Percentiles rank a stretch among this genome's conserved stretches.
Conservation (phyloP, 2,113 vertebrate species). For the Ceuthmochares aereus region DNA sequence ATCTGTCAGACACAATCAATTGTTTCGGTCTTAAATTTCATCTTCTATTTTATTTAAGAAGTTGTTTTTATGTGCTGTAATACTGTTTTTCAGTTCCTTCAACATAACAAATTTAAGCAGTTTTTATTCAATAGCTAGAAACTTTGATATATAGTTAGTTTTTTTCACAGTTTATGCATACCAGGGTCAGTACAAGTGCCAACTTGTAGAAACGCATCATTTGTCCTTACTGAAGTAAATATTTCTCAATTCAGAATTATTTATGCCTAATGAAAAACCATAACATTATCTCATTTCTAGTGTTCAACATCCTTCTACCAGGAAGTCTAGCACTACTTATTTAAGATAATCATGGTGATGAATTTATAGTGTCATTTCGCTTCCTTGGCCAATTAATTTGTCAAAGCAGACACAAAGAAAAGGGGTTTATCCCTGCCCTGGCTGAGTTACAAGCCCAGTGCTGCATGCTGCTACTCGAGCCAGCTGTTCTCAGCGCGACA, state of each 20-base stretch:
- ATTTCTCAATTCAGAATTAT: too few relatives aligned
- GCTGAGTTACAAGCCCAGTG: not conserved
- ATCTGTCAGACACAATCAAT: not conserved
- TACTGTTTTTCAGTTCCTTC: not conserved
- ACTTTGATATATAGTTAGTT: not conserved
- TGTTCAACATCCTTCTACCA: too few relatives aligned
- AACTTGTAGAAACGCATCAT: not conserved
- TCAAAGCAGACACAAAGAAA: not conserved
- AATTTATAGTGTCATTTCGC: not conserved
- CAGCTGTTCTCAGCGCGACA: not conserved
- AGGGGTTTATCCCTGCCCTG: fast-evolving
- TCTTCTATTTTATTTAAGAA: not conserved
- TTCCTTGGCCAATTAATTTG: not conserved
- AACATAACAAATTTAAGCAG: not conserved
- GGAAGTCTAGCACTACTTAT: not conserved
- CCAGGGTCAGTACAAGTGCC: not conserved
- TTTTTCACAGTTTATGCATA: not conserved
- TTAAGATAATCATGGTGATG: not conserved
- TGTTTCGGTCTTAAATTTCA: not conserved
- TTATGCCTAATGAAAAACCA: too few relatives aligned
- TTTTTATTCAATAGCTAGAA: not conserved
- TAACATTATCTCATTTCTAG: too few relatives aligned
- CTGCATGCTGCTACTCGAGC: not conserved
- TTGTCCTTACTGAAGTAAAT: not conserved
- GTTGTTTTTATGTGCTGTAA: not conserved